Percentiles rank a stretch among this genome's conserved stretches.
Conservation (phyloP, 2,113 vertebrate genomes). For the Corydoras sp. region DNA sequence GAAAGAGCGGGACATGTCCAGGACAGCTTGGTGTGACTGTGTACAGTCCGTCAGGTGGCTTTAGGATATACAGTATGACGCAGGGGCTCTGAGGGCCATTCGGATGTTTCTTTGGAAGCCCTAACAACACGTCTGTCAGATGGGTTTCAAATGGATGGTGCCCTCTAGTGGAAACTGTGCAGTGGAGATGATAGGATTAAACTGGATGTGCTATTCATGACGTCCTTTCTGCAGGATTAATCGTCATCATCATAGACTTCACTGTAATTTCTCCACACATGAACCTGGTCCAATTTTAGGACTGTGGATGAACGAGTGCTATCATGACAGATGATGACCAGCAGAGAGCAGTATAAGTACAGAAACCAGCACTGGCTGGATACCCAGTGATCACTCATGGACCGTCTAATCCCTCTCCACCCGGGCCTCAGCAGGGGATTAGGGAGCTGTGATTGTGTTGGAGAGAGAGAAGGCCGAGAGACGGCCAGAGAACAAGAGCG, state of each 20-base stretch:
- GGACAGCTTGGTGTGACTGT: background rate
- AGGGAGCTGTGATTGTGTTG: background rate
- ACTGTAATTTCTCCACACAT: slow-evolving; percentile 10
- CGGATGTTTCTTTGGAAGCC: too few species aligned
- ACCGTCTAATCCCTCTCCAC: slow-evolving; percentile 13
- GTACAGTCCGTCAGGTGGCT: background rate
- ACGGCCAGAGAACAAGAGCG: slow-evolving; percentile 4
- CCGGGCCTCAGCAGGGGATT: slow-evolving; percentile 8
- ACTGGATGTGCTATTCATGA: too few species aligned
- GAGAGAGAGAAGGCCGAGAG: slow-evolving; percentile 15
- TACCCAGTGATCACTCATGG: slow-evolving; percentile 9
- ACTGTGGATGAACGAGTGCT: background rate
- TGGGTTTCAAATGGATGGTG: slow-evolving; percentile 39
- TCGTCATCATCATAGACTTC: background rate
- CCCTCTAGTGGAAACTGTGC: slow-evolving; percentile 46
- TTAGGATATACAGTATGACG: background rate
- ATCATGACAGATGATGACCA: slow-evolving; percentile 11
- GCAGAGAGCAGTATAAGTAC: slow-evolving; percentile 37
- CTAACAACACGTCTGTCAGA: background rate
- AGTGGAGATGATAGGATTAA: too few species aligned
- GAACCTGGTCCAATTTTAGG: background rate
- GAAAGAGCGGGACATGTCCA: background rate
- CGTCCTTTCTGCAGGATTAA: too few species aligned
- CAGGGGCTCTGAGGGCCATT: background rate
- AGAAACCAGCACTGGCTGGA: slow-evolving; percentile 6